Evolutionary conservation across 2,113 vertebrate genomes (phyloP).

Genomic region (Taxidea taxus): DNA sequence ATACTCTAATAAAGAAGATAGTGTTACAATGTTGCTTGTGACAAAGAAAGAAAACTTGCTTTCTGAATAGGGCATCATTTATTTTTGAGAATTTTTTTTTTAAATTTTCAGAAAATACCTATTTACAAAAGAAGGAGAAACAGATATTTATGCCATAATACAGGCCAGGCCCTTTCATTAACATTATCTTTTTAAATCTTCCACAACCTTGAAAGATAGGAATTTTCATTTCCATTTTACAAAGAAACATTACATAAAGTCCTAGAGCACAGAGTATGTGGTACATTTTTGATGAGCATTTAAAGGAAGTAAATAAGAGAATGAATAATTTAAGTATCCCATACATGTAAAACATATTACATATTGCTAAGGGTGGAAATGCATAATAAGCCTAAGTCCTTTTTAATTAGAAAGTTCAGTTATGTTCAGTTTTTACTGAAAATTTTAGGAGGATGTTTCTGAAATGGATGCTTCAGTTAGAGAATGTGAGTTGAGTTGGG

Average conservation of each 20-base stretch:
- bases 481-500: not conserved
- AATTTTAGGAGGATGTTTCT: not conserved
- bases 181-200: not conserved
- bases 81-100: not conserved
- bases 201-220: not conserved
- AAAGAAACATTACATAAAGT: conserved; percentile 14
- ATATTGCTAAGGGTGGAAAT: not conserved
- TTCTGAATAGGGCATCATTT: not conserved
- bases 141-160: not conserved
- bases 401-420: not conserved
- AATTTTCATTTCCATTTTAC: not conserved
- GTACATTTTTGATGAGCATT: not conserved
- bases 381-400: not conserved
- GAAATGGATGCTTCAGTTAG: not conserved
- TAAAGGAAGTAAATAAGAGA: not conserved
- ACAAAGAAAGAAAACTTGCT: not conserved
- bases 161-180: not conserved
- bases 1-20: not conserved
- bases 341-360: not conserved
- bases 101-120: not conserved
- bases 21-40: not conserved
- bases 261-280: not conserved
- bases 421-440: not conserved
- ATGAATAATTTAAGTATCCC: not conserved
- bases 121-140: conserved; percentile 33